These are phyloP conservation scores for Scaeva pyrastri DNA, from an alignment of 2,888 invertebrate genomes.

Conservation along the genomic window DNA sequence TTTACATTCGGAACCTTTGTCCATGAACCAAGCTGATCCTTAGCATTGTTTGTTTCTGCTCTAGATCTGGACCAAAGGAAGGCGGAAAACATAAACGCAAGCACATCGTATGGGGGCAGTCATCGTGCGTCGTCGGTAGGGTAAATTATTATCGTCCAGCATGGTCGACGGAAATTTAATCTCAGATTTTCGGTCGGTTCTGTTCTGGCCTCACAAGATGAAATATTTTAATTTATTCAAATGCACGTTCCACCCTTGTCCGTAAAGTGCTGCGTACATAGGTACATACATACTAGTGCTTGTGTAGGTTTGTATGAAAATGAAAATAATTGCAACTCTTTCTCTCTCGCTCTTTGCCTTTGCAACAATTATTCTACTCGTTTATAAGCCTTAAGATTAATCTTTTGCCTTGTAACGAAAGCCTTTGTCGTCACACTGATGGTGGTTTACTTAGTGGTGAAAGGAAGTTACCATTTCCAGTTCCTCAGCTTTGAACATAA, in stretches of 20 bases:
- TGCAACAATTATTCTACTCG: constrained; percentile 66
- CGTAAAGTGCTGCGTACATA: constrained; percentile 5
- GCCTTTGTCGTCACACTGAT: constrained; percentile 71
- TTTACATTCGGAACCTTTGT: constrained; percentile 16
- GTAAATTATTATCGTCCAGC: constrained; percentile 57
- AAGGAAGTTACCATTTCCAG: constrained; percentile 28
- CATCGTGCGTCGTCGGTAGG: background rate
- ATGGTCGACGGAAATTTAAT: constrained; percentile 62
- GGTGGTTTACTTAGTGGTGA: constrained; percentile 61
- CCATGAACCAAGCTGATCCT: constrained; percentile 36
- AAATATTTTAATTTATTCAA: constrained; percentile 74
- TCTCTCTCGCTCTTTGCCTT: background rate
- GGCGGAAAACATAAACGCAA: constrained; percentile 35
- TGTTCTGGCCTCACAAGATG: constrained; percentile 52
- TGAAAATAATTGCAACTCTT: constrained; percentile 55
- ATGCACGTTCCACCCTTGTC: constrained; percentile 62
- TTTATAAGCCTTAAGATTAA: constrained; percentile 74
- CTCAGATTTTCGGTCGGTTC: constrained; percentile 60
- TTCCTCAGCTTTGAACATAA: background rate
- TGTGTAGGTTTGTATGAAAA: background rate
- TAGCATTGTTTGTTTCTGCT: constrained; percentile 30
- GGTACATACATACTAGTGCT: background rate
- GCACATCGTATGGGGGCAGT: constrained; percentile 11
- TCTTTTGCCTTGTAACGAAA: constrained; percentile 74
- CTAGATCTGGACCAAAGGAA: constrained; percentile 24